A percentile compares a stretch with the other conserved stretches of the same genome.
phyloP scores from a whole-genome alignment of 2,888 invertebrate species.

The Clivina fossor region DNA sequence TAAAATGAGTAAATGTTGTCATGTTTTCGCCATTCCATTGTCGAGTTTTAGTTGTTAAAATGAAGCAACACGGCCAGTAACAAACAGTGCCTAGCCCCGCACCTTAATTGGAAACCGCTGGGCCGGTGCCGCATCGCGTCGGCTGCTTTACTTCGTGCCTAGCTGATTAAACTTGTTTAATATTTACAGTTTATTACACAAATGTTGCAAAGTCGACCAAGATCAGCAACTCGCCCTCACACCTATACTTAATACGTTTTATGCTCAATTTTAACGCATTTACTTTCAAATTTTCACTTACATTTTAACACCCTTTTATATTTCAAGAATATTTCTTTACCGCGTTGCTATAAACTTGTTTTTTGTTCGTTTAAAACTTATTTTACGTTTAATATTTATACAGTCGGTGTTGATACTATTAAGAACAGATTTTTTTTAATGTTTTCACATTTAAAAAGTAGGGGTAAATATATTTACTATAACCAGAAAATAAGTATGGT shows the following conservation, averaged over 20 bases:
- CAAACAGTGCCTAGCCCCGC: no score
- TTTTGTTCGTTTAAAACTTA: no score
- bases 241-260: conserved; percentile 24
- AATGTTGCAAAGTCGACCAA: conserved; percentile 29
- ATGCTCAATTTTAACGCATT: conserved; percentile 27
- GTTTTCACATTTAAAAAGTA: no score
- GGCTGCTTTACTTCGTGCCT: conserved; percentile 25
- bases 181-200: conserved; percentile 34
- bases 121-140: conserved; percentile 10
- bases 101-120: conserved; percentile 30
- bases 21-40: no score
- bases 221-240: conserved; percentile 24
- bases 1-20: neutral
- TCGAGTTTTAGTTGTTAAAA: conserved; percentile 23
- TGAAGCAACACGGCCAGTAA: conserved; percentile 16
- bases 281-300: conserved; percentile 25
- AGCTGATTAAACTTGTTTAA: conserved; percentile 34
- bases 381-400: no score
- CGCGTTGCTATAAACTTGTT: no score
- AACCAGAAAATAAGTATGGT: no score
- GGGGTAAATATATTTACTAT: no score
- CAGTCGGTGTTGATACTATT: no score
- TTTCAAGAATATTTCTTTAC: no score
- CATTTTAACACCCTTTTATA: no score
- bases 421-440: no score